Evolutionary conservation across 2,113 vertebrate genomes (phyloP), one percentile per base, ranked within the genome.

Genomic region (Macroglossus sobrinus): DNA sequence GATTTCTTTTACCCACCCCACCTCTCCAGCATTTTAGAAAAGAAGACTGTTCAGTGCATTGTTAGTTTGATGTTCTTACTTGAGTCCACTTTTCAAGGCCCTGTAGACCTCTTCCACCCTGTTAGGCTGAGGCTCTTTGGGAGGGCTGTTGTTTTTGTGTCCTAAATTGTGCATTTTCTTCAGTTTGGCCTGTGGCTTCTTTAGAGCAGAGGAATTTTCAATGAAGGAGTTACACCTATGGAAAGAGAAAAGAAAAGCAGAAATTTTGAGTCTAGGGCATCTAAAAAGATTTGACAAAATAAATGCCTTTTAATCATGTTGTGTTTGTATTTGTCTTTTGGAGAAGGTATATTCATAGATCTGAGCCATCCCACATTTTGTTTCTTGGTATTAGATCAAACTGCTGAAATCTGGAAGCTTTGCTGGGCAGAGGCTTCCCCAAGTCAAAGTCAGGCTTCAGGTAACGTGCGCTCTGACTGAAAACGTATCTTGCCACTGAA

Each of bases 161-260:
- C 99, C 99, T 43, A 99, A 98, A 97, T 99, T 98, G 94, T 99
- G 99, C 96, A 99, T 98, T 98, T 99, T 99, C 99, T 99, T 99
- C 98, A 99, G 98, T 97, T 99, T 99, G 96, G 99, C 99, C 97
- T 99, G 99, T 64, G 99, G 99, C 98, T 99, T 99, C 98, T 99
- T 99, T 98, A 99, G 98, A 0, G 98, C 99, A 1, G 98, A 99
- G 4, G 99, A 97, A 98, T 99, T 99, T 97, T 99, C 99, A 97
- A 99, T 99, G 98, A 99, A 99, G 14, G 99, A 99, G 97, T 99
- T 99, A 98, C 99, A 99, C 98, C 99, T 99, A 96, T 28, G 91
- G 86, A 96, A 93, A 45, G 30, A 96, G 96, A 98, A 94, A 96
- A 59, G 78, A 64, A 94, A 93, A 97, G 59, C 90, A 28, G 38